Percentiles rank a stretch among this genome's conserved stretches.
These are phyloP conservation scores for Mobula hypostoma DNA, from an alignment of 2,113 vertebrate species.

Conservation along the genomic window DNA sequence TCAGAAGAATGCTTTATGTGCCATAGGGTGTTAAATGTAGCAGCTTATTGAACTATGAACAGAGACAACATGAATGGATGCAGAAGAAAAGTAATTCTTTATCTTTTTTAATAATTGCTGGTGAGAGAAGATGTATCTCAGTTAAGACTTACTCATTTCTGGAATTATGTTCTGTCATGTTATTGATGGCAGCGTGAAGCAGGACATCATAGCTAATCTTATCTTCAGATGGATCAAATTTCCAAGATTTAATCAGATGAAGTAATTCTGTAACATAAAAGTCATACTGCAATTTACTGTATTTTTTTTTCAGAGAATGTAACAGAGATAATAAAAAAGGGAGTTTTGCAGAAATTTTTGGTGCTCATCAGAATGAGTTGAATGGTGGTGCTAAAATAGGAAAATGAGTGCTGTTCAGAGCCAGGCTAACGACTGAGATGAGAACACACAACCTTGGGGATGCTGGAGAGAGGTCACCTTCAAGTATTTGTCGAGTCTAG, in stretches of 20 bases:
- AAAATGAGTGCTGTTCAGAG: neutral
- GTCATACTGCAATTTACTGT: slow-evolving; percentile 9
- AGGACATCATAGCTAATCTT: neutral
- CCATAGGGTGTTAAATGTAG: neutral
- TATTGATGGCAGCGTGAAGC: neutral
- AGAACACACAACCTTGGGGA: neutral
- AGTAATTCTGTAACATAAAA: neutral
- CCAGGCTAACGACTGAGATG: neutral
- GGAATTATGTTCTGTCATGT: neutral
- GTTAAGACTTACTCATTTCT: neutral
- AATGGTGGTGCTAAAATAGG: neutral
- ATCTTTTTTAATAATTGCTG: neutral
- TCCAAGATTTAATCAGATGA: neutral
- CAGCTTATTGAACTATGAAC: neutral
- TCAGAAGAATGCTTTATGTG: neutral
- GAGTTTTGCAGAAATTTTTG: slow-evolving; percentile 5
- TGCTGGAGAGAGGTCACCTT: neutral
- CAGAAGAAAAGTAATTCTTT: neutral
- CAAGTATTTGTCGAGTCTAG: neutral
- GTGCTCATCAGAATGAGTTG: slow-evolving; percentile 20
- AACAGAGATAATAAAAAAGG: slow-evolving; percentile 3
- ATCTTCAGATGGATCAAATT: neutral
- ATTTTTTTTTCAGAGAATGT: neutral
- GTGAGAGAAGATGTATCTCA: neutral
- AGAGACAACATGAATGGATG: neutral